A percentile compares a stretch with the other conserved stretches of the same genome.
Conservation (phyloP, 2,888 invertebrate species). For the Aspidapion aeneum region DNA sequence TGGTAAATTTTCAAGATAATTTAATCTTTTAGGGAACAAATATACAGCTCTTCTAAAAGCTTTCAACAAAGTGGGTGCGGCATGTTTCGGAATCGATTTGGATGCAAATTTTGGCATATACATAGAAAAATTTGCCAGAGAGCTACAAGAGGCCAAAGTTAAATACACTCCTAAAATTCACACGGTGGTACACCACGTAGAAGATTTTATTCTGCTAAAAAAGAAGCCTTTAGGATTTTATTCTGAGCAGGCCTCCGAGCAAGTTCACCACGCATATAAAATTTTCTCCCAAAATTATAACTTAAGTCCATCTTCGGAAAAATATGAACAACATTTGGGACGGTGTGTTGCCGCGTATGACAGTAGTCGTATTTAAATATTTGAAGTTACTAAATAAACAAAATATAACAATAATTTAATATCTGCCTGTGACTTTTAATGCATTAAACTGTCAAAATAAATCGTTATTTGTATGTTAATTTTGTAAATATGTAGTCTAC, state of each 20-base stretch:
- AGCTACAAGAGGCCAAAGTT: neutral
- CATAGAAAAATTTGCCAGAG: too few species aligned
- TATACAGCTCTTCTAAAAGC: neutral
- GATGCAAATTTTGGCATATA: too few species aligned
- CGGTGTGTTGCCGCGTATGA: neutral
- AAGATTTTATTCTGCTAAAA: neutral
- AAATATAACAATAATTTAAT: constrained; percentile 1
- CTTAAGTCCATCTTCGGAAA: neutral
- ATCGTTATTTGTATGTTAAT: too few species aligned
- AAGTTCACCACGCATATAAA: neutral
- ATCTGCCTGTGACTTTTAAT: neutral
- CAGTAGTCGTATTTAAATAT: neutral
- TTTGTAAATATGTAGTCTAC: too few species aligned
- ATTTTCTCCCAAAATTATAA: neutral
- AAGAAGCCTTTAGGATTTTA: neutral
- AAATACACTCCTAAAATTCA: neutral
- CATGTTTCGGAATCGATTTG: too few species aligned
- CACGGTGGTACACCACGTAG: neutral
- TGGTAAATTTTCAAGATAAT: neutral
- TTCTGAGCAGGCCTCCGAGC: neutral
- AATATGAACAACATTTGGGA: neutral
- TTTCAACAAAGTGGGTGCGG: neutral
- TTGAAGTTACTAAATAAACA: neutral
- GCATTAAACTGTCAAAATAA: neutral
- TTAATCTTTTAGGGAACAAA: neutral